Evolutionary conservation across 2,113 vertebrate species (phyloP).

Genomic region (Lepus americanus): DNA sequence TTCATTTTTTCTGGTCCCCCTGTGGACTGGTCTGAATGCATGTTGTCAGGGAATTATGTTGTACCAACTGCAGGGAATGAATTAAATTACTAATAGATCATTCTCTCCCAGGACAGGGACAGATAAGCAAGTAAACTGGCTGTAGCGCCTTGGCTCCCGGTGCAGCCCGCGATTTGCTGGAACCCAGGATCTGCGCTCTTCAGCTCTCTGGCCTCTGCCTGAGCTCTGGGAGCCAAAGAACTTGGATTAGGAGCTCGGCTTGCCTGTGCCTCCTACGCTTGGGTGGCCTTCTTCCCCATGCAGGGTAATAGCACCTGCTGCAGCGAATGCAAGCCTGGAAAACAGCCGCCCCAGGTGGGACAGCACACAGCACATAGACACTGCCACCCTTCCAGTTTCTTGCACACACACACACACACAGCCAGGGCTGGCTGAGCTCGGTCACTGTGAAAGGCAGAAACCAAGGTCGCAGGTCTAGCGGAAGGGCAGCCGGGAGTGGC

Average conservation of each 20-base stretch:
- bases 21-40: constrained; percentile 61
- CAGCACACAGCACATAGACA: not conserved
- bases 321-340: not conserved
- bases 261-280: not conserved
- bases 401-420: too few relatives aligned
- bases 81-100: constrained; percentile 46
- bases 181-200: not conserved
- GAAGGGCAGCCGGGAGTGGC: not conserved
- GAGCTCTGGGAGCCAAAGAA: not conserved
- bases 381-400: not conserved
- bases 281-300: not conserved
- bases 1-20: constrained; percentile 67
- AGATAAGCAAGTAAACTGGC: not conserved
- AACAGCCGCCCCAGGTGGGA: not conserved
- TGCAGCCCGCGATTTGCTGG: not conserved
- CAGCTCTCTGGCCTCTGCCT: not conserved
- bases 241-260: not conserved
- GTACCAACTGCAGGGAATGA: not conserved
- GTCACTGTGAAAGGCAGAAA: not conserved
- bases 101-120: constrained; percentile 3
- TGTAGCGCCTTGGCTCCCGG: not conserved
- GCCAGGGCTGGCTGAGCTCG: constrained; percentile 17
- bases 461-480: not conserved
- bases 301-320: not conserved
- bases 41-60: constrained; percentile 29